Evolutionary conservation across 2,113 vertebrate genomes (phyloP).

Genomic region (Tinamus guttatus): DNA sequence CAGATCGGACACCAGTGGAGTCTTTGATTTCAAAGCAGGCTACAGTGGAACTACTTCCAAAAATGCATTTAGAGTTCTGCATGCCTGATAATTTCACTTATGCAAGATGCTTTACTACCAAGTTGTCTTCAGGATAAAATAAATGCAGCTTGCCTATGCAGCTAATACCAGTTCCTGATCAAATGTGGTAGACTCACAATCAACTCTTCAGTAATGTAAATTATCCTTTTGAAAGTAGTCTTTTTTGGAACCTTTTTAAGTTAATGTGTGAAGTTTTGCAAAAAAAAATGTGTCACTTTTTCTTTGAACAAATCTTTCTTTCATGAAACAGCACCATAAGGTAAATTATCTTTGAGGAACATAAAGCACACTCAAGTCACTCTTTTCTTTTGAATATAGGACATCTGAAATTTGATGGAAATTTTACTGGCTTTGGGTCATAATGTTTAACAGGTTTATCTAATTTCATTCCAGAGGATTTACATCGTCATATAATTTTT

Average conservation of each 20-base stretch:
- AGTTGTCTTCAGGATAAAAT: slow-evolving; percentile 22
- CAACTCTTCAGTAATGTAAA: slow-evolving; percentile 69
- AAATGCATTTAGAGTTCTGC: no score
- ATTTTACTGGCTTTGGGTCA: slow-evolving; percentile 57
- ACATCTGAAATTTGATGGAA: slow-evolving; percentile 66
- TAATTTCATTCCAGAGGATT: slow-evolving; percentile 63
- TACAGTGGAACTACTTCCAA: not conserved
- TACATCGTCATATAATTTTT: slow-evolving; percentile 13
- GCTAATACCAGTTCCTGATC: slow-evolving; percentile 58
- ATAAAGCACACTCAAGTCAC: slow-evolving; percentile 52
- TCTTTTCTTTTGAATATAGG: slow-evolving; percentile 62
- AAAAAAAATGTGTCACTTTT: slow-evolving; percentile 60
- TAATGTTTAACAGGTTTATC: slow-evolving; percentile 64
- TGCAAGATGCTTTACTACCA: not conserved
- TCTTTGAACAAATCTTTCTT: slow-evolving; percentile 72
- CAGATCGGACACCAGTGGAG: not conserved
- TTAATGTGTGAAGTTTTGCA: slow-evolving; percentile 61
- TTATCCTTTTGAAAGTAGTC: slow-evolving; percentile 63
- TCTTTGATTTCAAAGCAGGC: not conserved
- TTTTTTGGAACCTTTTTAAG: slow-evolving; percentile 67
- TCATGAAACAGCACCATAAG: slow-evolving; percentile 63
- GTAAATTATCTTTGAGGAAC: slow-evolving; percentile 71
- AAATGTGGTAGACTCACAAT: slow-evolving; percentile 59
- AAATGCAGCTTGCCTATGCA: not conserved
- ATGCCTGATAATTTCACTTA: no score